These are phyloP conservation scores for Siphamia tubifer DNA, from an alignment of 2,113 vertebrate genomes.

Conservation along the genomic window DNA sequence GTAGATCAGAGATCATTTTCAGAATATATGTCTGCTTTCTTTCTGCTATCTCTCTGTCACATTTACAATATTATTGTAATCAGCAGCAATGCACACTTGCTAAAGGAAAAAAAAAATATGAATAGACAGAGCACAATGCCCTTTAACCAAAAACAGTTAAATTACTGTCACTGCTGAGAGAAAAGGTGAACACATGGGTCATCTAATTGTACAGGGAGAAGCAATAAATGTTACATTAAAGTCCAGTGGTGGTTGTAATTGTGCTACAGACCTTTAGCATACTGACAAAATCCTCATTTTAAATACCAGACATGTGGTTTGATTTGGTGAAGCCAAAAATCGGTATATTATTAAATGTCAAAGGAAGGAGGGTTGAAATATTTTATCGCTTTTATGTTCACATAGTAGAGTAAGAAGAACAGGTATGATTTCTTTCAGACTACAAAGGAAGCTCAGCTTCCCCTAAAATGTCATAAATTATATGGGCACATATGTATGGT, in stretches of 20 bases:
- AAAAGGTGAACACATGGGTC: not conserved
- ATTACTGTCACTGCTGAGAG: not conserved
- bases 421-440: too few species aligned
- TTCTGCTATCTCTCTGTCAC: not conserved
- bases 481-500: too few species aligned
- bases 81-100: not conserved
- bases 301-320: not conserved
- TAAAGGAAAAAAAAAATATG: constrained; percentile 7
- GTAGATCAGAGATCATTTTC: not conserved
- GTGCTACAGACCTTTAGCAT: not conserved
- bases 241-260: not conserved
- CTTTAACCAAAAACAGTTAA: not conserved
- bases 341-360: not conserved
- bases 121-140: constrained; percentile 28
- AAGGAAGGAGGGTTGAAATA: too few species aligned
- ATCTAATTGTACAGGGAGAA: not conserved
- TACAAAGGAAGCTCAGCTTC: too few species aligned
- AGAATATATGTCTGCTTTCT: not conserved
- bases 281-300: not conserved
- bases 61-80: not conserved
- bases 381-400: not conserved
- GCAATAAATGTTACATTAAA: not conserved
- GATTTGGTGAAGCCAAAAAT: not conserved
- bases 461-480: too few species aligned
- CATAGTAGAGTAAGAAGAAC: too few species aligned